Conservation (phyloP, 2,888 invertebrate genomes). For the Plebejus argus region DNA sequence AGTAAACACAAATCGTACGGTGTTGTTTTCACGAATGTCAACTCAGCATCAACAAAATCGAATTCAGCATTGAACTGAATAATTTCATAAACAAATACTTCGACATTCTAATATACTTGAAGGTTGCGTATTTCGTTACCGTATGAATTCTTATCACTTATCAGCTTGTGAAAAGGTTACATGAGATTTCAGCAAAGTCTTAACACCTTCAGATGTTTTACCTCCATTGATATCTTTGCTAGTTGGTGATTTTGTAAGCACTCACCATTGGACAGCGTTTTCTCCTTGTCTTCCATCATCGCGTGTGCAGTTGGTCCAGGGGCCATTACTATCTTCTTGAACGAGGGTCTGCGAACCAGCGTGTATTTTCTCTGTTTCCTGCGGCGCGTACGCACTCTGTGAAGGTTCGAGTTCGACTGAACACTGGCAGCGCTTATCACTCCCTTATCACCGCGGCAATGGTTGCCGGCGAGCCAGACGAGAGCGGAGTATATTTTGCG, state of each 20-base stretch:
- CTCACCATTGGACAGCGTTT: slow-evolving; percentile 59
- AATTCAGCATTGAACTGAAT: slow-evolving; percentile 10
- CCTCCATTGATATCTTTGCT: background rate
- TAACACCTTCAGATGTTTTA: background rate
- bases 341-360: slow-evolving; percentile 69
- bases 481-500: slow-evolving; percentile 71
- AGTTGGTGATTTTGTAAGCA: background rate
- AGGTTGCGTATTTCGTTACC: slow-evolving; percentile 1
- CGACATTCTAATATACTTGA: background rate
- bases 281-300: slow-evolving; percentile 79
- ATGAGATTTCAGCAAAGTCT: background rate
- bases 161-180: background rate
- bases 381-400: slow-evolving; percentile 75
- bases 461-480: slow-evolving; percentile 74
- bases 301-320: slow-evolving; percentile 79
- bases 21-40: background rate
- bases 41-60: background rate
- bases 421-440: slow-evolving; percentile 68
- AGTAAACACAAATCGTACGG: background rate
- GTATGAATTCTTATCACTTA: background rate
- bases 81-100: slow-evolving; percentile 8
- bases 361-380: slow-evolving; percentile 68
- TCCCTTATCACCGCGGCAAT: slow-evolving; percentile 75
- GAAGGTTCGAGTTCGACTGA: slow-evolving; percentile 71
- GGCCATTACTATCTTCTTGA: slow-evolving; percentile 79